Percentiles rank a stretch among this genome's conserved stretches.
phyloP scores from a whole-genome alignment of 1,140 invertebrate genomes.

The Drosophila santomea region DNA sequence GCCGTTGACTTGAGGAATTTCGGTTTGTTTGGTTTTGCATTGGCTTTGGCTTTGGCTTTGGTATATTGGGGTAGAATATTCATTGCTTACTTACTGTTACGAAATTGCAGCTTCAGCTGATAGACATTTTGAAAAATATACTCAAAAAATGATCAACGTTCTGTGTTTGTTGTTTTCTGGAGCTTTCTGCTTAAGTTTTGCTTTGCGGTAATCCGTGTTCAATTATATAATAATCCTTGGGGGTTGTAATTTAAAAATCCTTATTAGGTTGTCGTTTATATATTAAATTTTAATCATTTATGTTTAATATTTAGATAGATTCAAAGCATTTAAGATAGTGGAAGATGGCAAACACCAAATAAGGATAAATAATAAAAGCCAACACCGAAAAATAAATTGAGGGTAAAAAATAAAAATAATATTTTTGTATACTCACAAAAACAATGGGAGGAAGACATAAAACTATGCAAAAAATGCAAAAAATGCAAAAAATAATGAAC shows the following conservation, averaged over 20 bases:
- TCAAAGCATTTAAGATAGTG: not conserved
- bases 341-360: not conserved
- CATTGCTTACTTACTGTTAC: slow-evolving; percentile 69
- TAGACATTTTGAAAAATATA: slow-evolving; percentile 42
- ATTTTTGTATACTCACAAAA: slow-evolving; percentile 83
- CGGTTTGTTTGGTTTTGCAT: slow-evolving; percentile 34
- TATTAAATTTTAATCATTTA: not conserved
- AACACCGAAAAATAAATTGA: slow-evolving; percentile 11
- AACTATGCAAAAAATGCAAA: slow-evolving; percentile 47
- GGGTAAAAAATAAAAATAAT: slow-evolving; percentile 59
- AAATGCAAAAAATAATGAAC: slow-evolving; percentile 74
- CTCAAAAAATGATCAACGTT: slow-evolving; percentile 23
- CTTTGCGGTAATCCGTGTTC: slow-evolving; percentile 31
- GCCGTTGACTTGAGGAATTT: slow-evolving; percentile 71
- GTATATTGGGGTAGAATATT: slow-evolving; percentile 45
- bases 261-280: slow-evolving; percentile 27
- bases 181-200: not conserved
- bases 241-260: slow-evolving; percentile 22
- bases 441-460: slow-evolving; percentile 78
- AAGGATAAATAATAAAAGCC: not conserved
- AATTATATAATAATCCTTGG: slow-evolving; percentile 25
- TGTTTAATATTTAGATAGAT: not conserved
- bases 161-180: slow-evolving; percentile 10
- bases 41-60: slow-evolving; percentile 15
- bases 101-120: slow-evolving; percentile 64